Conservation (phyloP, 1,140 invertebrate genomes). For the Drosophila cardini region DNA sequence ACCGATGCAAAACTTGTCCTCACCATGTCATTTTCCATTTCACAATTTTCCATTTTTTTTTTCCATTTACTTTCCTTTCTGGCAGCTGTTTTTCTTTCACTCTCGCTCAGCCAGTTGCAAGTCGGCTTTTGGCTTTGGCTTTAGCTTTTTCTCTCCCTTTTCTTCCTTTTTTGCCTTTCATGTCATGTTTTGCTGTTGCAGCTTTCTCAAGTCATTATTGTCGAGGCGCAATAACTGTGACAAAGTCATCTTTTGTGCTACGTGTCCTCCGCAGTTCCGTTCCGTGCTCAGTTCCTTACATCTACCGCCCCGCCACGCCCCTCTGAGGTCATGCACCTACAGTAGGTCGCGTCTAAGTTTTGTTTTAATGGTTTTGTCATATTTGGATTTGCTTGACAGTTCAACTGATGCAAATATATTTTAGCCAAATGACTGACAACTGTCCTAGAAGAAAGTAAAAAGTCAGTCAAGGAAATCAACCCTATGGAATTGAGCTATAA, state of each 20-base stretch:
- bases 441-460: neutral
- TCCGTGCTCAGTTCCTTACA: neutral
- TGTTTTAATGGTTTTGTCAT: conserved; percentile 62
- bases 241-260: conserved; percentile 67
- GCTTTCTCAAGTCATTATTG: conserved; percentile 72
- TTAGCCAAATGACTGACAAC: conserved; percentile 12
- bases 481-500: neutral
- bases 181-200: conserved; percentile 37
- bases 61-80: conserved; percentile 57
- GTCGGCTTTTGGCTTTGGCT: conserved; percentile 58
- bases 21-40: conserved; percentile 67
- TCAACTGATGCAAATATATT: conserved; percentile 30
- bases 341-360: conserved; percentile 42
- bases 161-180: conserved; percentile 19
- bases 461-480: neutral
- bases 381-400: conserved; percentile 47
- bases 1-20: conserved; percentile 48
- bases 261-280: conserved; percentile 40
- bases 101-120: conserved; percentile 33
- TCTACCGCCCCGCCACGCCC: neutral
- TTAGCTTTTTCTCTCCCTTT: conserved; percentile 38
- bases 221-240: conserved; percentile 70
- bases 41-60: conserved; percentile 39
- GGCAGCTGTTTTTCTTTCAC: conserved; percentile 60
- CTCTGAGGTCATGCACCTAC: conserved; percentile 30